Percentiles rank a stretch among this genome's conserved stretches.
These are phyloP conservation scores for Accipiter cooperii DNA, from an alignment of 2,113 vertebrate species.

Conservation along the genomic window DNA sequence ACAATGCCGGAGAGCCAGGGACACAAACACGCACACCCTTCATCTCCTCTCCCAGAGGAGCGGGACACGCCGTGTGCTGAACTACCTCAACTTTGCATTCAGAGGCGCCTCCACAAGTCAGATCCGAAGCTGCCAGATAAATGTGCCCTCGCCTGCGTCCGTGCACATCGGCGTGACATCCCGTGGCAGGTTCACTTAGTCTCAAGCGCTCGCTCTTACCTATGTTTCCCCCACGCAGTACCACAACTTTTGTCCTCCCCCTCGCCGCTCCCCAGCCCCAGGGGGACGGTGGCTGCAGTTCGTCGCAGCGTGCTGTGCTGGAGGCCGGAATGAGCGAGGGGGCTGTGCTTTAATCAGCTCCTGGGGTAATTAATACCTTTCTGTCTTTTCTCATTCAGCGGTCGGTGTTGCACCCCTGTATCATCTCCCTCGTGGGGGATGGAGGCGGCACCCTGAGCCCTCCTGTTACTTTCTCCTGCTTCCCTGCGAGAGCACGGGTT, in stretches of 20 bases:
- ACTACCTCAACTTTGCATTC: neutral
- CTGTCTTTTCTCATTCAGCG: neutral
- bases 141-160: neutral
- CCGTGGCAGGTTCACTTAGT: neutral
- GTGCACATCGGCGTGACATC: neutral
- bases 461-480: neutral
- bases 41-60: neutral
- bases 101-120: neutral
- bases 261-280: too few relatives aligned
- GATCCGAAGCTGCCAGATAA: neutral
- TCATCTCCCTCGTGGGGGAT: neutral
- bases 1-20: neutral
- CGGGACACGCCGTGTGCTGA: accelerated
- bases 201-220: neutral
- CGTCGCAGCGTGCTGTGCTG: accelerated
- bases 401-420: neutral
- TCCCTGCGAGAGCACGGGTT: neutral
- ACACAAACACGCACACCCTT: neutral
- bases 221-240: neutral
- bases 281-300: neutral
- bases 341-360: neutral
- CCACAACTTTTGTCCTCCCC: neutral
- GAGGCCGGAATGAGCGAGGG: accelerated
- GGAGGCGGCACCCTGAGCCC: neutral
- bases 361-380: neutral